A percentile compares a stretch with the other conserved stretches of the same genome.
Conservation (phyloP, 2,113 vertebrate genomes). For the Bubalus kerabau region DNA sequence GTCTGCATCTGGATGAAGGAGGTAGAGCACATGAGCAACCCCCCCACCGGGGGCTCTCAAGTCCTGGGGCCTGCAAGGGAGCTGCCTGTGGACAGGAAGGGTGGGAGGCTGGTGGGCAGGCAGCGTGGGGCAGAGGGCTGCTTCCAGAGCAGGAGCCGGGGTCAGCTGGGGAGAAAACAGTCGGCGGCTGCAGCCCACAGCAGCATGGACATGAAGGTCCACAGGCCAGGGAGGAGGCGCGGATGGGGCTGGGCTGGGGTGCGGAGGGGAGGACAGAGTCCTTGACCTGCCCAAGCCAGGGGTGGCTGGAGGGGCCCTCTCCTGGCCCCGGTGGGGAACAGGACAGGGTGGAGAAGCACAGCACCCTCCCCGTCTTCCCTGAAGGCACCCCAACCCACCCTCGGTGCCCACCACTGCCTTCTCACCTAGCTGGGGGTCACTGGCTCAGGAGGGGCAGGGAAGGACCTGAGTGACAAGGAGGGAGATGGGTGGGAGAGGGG, state of each 20-base stretch:
- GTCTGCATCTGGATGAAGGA: fast-evolving
- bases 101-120: too few relatives aligned
- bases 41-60: neutral
- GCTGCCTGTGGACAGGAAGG: neutral
- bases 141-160: neutral
- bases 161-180: neutral
- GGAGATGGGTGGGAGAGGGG: neutral
- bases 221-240: fast-evolving
- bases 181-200: fast-evolving
- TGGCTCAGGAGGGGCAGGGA: fast-evolving
- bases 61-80: neutral
- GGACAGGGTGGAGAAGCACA: too few relatives aligned
- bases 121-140: neutral
- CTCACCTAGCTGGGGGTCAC: neutral
- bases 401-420: neutral
- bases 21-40: too few relatives aligned
- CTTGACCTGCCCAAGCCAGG: neutral
- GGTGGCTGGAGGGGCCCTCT: neutral
- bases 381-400: neutral
- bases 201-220: neutral
- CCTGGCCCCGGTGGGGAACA: neutral
- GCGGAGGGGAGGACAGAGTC: neutral
- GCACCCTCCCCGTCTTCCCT: neutral
- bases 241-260: fast-evolving
- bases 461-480: neutral